Conservation (phyloP, 1,140 invertebrate genomes). For the Papilio polyxenes region DNA sequence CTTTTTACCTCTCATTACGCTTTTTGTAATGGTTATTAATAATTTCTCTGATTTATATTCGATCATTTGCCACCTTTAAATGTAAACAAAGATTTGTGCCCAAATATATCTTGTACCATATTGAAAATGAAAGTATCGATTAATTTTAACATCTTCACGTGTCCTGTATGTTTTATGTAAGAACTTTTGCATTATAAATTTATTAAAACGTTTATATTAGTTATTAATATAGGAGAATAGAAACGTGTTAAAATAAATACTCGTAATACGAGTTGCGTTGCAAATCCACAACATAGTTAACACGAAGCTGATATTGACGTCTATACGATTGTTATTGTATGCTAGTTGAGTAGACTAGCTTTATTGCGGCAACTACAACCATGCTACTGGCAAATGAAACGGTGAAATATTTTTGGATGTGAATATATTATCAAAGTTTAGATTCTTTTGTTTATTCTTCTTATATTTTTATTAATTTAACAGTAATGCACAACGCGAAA, state of each 20-base stretch:
- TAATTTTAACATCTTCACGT: too few species aligned
- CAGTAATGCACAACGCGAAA: too few species aligned
- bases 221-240: not conserved
- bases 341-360: not conserved
- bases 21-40: too few species aligned
- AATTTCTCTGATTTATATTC: too few species aligned
- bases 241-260: not conserved
- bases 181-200: too few species aligned
- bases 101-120: too few species aligned
- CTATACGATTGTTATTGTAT: constrained; percentile 1
- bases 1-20: too few species aligned
- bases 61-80: too few species aligned
- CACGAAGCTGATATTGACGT: constrained; percentile 12
- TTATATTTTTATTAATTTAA: too few species aligned
- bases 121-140: too few species aligned
- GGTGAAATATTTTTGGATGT: not conserved
- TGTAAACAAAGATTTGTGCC: too few species aligned
- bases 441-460: not conserved
- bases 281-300: not conserved
- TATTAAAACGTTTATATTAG: not conserved
- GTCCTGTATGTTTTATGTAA: too few species aligned
- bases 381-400: not conserved
- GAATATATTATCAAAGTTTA: not conserved
- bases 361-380: constrained; percentile 3
- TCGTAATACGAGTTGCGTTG: not conserved